These are phyloP conservation scores for Forbesichthys agassizii DNA, from an alignment of 2,113 vertebrate species.

Conservation along the genomic window DNA sequence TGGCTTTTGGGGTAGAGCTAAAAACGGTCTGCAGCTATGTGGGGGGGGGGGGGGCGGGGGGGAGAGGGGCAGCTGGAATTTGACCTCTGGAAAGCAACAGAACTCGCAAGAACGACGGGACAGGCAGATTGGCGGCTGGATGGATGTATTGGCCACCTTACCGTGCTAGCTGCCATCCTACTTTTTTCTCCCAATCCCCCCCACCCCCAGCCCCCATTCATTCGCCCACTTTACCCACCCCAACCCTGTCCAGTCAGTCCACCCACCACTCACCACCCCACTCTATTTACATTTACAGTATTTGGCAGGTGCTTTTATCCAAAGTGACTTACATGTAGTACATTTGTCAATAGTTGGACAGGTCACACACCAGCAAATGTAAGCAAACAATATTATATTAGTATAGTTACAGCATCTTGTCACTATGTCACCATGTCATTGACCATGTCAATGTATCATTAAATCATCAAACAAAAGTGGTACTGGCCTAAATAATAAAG, in stretches of 20 bases:
- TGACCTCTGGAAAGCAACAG: slow-evolving; percentile 75
- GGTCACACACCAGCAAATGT: too few relatives aligned
- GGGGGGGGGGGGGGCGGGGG: slow-evolving; percentile 57
- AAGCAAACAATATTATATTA: too few relatives aligned
- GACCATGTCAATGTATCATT: too few relatives aligned
- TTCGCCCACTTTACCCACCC: neutral
- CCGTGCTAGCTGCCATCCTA: slow-evolving; percentile 62
- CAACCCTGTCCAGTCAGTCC: neutral
- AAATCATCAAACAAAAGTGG: too few relatives aligned
- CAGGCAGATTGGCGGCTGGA: slow-evolving; percentile 1
- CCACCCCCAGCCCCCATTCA: neutral
- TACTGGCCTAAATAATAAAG: too few relatives aligned
- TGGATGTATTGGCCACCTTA: slow-evolving; percentile 63
- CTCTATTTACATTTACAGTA: too few relatives aligned
- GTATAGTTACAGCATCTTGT: too few relatives aligned
- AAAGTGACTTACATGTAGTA: too few relatives aligned
- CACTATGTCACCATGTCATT: too few relatives aligned
- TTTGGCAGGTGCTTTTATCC: too few relatives aligned
- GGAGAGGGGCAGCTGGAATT: slow-evolving; percentile 60
- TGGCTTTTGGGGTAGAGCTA: slow-evolving; percentile 70
- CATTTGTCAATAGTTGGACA: too few relatives aligned
- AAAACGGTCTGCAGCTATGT: slow-evolving; percentile 68
- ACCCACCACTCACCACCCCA: neutral
- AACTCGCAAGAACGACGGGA: slow-evolving; percentile 17
- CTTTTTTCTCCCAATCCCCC: slow-evolving; percentile 1